These are phyloP conservation scores for Enteromius radiatus DNA, from an alignment of 2,797 vertebrate genomes.

Conservation along the genomic window DNA sequence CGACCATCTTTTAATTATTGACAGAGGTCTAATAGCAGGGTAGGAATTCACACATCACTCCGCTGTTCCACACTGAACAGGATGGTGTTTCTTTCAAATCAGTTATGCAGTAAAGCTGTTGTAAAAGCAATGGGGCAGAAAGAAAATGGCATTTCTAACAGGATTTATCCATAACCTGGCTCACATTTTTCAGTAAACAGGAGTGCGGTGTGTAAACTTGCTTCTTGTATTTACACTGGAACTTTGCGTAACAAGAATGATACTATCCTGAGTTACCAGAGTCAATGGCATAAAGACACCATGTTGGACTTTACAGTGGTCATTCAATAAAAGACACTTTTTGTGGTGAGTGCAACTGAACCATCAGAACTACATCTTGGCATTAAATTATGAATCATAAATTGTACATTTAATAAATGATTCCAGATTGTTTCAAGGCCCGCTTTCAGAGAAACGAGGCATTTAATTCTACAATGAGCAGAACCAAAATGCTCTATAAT, in stretches of 20 bases:
- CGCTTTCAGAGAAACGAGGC: conserved; percentile 64
- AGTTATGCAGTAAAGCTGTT: conserved; percentile 80
- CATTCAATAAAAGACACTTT: conserved; percentile 34
- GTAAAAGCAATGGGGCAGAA: conserved; percentile 69
- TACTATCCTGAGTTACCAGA: conserved; percentile 39
- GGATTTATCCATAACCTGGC: conserved; percentile 61
- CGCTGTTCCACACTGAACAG: conserved; percentile 75
- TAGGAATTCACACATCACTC: conserved; percentile 82
- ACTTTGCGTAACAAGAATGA: conserved; percentile 17
- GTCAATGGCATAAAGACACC: conserved; percentile 26
- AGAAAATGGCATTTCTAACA: conserved; percentile 57
- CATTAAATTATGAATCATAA: conserved; percentile 43
- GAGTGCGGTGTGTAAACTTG: conserved; percentile 71
- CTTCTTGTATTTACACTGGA: conserved; percentile 30
- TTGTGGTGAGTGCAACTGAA: conserved; percentile 7
- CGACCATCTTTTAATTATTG: conserved; percentile 84
- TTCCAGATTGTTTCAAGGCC: conserved; percentile 54
- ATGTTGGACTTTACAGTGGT: conserved; percentile 47
- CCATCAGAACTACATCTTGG: conserved; percentile 21
- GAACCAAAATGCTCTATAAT: conserved; percentile 65
- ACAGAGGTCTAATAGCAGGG: conserved; percentile 85
- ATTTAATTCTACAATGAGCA: conserved; percentile 62
- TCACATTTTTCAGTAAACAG: conserved; percentile 65
- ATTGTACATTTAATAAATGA: conserved; percentile 34
- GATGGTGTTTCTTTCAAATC: conserved; percentile 82